A percentile compares a stretch with the other conserved stretches of the same genome.
These are phyloP conservation scores for Aethes cnicana DNA, from an alignment of 2,888 invertebrate genomes.

Conservation along the genomic window DNA sequence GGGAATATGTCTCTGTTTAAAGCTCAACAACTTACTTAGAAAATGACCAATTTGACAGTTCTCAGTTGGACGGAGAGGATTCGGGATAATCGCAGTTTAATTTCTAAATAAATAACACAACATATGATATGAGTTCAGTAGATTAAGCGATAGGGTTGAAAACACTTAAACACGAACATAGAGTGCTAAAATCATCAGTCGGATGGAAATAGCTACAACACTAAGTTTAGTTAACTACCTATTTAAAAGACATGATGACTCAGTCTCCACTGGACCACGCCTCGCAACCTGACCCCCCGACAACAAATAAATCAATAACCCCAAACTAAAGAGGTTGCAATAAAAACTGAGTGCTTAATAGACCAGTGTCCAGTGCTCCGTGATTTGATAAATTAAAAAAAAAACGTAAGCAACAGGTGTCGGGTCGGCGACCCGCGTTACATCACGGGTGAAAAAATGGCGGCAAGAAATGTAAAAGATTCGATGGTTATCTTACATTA, in stretches of 20 bases:
- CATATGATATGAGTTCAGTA: too few species aligned
- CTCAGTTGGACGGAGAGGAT: too few species aligned
- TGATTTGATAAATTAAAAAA: constrained; percentile 32
- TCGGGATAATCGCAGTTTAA: too few species aligned
- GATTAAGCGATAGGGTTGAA: too few species aligned
- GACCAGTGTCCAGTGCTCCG: constrained; percentile 53
- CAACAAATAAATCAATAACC: constrained; percentile 64
- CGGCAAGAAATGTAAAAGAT: constrained; percentile 59
- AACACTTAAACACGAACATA: too few species aligned
- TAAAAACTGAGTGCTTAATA: constrained; percentile 65
- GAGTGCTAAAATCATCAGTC: too few species aligned
- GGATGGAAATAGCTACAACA: too few species aligned
- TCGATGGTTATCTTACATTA: constrained; percentile 40
- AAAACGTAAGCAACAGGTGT: constrained; percentile 64
- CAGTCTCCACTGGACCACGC: constrained; percentile 13
- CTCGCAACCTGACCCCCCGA: constrained; percentile 27
- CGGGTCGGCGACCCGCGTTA: constrained; percentile 54
- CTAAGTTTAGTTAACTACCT: too few species aligned
- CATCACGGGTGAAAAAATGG: constrained; percentile 67
- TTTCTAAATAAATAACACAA: too few species aligned
- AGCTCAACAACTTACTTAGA: too few species aligned
- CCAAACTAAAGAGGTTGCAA: constrained; percentile 49
- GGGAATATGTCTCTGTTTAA: too few species aligned
- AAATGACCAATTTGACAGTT: too few species aligned
- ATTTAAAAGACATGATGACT: constrained; percentile 5